Conservation (phyloP, 2,888 invertebrate species). For the Xestia c-nigrum region DNA sequence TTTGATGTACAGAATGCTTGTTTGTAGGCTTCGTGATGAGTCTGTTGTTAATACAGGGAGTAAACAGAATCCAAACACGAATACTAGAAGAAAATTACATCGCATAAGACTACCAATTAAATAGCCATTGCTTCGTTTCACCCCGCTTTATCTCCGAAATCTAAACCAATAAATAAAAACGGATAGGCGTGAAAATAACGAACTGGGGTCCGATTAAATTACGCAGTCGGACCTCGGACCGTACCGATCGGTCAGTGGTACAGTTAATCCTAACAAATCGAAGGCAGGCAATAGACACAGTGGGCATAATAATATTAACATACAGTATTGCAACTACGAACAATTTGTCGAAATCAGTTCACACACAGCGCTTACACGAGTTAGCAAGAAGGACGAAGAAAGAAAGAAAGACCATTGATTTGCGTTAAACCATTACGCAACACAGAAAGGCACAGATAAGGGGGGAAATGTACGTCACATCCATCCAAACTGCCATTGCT, state of each 20-base stretch:
- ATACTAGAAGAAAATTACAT: not conserved
- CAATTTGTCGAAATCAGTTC: not conserved
- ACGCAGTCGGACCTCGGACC: constrained; percentile 27
- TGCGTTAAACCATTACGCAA: not conserved
- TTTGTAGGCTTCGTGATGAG: no score
- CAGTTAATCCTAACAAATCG: constrained; percentile 52
- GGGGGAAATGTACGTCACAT: not conserved
- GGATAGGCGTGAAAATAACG: constrained; percentile 27
- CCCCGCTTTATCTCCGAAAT: constrained; percentile 2
- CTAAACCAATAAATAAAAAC: constrained; percentile 19
- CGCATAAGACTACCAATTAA: not conserved
- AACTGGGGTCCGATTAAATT: constrained; percentile 49
- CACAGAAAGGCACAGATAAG: not conserved
- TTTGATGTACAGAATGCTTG: no score
- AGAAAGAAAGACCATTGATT: not conserved
- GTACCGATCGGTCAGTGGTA: constrained; percentile 38
- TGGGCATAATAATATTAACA: not conserved
- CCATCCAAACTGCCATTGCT: not conserved
- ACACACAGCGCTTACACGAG: not conserved
- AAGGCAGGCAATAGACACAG: constrained; percentile 23
- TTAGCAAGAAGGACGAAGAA: not conserved
- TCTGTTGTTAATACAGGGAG: no score
- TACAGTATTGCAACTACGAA: constrained; percentile 1
- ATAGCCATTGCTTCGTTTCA: not conserved
- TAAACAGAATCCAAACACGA: not conserved